Conservation (phyloP, 2,888 invertebrate species). For the Polydrusus tereticollis region DNA sequence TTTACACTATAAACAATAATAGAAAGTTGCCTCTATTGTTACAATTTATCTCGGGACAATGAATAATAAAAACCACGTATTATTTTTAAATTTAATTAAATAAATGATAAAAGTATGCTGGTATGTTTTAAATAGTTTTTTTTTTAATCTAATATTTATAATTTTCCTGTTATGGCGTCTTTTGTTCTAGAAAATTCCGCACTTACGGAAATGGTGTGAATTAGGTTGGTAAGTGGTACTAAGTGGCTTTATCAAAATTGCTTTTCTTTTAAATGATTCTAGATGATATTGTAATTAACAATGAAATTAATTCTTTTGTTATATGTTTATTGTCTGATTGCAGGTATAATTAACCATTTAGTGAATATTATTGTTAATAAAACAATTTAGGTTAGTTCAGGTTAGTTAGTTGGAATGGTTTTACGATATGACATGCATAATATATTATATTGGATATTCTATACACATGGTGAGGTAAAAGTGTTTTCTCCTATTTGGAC, state of each 20-base stretch:
- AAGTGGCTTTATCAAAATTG: slow-evolving; percentile 9
- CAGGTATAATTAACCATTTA: too few species aligned
- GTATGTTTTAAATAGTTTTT: background rate
- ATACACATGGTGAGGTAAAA: too few species aligned
- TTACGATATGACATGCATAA: too few species aligned
- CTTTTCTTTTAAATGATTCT: background rate
- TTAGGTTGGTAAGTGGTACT: background rate
- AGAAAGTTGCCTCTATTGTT: slow-evolving; percentile 26
- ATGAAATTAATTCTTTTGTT: slow-evolving; percentile 4
- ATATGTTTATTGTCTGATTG: background rate
- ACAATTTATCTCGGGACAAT: slow-evolving; percentile 28
- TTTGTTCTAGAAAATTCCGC: background rate
- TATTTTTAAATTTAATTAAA: background rate
- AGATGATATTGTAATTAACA: background rate
- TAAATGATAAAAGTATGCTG: slow-evolving; percentile 9
- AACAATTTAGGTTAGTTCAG: too few species aligned
- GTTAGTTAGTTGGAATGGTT: too few species aligned
- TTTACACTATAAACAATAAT: slow-evolving; percentile 26
- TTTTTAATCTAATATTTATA: background rate
- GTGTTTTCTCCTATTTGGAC: too few species aligned
- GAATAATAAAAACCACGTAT: slow-evolving; percentile 16
- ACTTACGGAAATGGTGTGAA: slow-evolving; percentile 4
- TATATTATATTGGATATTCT: too few species aligned
- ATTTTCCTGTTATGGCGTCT: slow-evolving; percentile 4
- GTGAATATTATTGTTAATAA: too few species aligned